phyloP scores from a whole-genome alignment of 2,888 invertebrate genomes.

The Sarcophaga rosellei region DNA sequence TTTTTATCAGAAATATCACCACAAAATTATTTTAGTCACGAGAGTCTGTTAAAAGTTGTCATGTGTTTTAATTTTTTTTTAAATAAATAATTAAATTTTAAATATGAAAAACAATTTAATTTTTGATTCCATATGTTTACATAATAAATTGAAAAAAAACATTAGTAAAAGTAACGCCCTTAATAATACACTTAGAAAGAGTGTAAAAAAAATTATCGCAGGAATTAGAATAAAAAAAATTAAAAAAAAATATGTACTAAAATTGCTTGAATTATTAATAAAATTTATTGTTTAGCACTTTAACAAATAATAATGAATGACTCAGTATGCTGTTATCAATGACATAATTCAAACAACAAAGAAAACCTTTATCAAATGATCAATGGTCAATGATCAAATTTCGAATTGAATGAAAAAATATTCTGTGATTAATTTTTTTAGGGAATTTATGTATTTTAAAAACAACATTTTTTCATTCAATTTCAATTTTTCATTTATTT shows the following conservation, averaged over 20 bases:
- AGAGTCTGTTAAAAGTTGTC: neutral
- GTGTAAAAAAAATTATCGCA: neutral
- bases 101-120: no score
- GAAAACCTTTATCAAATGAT: no score
- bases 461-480: neutral
- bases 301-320: neutral
- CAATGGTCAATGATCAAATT: no score
- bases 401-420: no score
- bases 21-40: no score
- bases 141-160: neutral
- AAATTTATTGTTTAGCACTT: neutral
- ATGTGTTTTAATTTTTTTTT: neutral
- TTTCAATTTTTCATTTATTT: neutral
- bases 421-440: no score
- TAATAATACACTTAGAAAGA: conserved; percentile 26
- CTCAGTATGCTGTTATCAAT: neutral
- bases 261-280: neutral
- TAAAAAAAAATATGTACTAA: no score
- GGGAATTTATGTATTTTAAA: neutral
- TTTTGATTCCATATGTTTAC: conserved; percentile 6
- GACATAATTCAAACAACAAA: neutral
- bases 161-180: conserved; percentile 24
- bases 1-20: no score
- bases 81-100: neutral
- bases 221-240: neutral